A percentile compares a stretch with the other conserved stretches of the same genome.
phyloP scores from a whole-genome alignment of 2,797 vertebrate genomes.

The Diceros bicornis region DNA sequence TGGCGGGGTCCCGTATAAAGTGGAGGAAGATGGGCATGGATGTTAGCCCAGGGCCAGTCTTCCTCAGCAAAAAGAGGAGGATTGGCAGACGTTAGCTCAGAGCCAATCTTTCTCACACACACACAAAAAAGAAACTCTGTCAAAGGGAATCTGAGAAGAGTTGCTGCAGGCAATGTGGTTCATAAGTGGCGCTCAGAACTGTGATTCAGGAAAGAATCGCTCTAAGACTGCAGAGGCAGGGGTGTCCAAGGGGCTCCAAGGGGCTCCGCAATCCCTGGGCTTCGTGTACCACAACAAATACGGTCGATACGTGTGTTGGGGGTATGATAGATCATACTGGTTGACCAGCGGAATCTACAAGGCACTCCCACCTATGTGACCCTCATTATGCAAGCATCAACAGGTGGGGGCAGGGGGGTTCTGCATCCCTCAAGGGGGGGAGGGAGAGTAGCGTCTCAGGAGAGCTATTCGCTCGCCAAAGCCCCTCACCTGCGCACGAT shows the following conservation, averaged over 20 bases:
- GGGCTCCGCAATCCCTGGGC: background rate
- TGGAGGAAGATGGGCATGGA: too few species aligned
- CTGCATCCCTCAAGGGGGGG: background rate
- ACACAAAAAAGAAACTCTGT: background rate
- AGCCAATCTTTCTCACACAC: too few species aligned
- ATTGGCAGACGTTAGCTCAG: too few species aligned
- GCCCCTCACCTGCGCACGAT: background rate
- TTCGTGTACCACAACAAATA: background rate
- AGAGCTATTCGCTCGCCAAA: background rate
- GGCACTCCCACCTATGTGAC: background rate
- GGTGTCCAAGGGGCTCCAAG: background rate
- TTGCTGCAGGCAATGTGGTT: background rate
- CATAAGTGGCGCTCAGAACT: background rate
- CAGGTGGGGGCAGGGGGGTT: background rate
- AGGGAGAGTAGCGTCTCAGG: background rate
- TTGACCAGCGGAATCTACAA: background rate
- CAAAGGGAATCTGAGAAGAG: background rate
- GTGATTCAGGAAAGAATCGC: background rate
- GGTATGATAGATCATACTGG: background rate
- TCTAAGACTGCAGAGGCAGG: background rate
- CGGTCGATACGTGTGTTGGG: background rate
- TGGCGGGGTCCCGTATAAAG: too few species aligned
- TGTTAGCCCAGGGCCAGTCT: too few species aligned
- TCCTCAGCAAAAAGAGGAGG: too few species aligned
- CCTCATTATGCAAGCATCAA: background rate